Evolutionary conservation across 2,113 vertebrate genomes (phyloP).

Genomic region (Alosa alosa): DNA sequence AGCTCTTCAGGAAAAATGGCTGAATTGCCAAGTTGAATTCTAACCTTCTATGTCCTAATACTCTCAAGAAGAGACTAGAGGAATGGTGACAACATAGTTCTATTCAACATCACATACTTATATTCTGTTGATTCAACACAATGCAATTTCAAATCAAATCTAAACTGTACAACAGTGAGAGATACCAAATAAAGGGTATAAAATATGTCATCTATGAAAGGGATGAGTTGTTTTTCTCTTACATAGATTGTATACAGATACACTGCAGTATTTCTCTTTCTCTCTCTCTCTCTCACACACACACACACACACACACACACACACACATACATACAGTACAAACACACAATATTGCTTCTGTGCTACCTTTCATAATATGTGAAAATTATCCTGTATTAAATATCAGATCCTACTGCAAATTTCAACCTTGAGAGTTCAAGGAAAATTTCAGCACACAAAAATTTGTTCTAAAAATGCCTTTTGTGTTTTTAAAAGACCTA

Average conservation of each 20-base stretch:
- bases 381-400: constrained; percentile 9
- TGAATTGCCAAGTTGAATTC: not conserved
- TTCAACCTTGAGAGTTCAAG: constrained; percentile 6
- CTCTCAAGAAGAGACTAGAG: not conserved
- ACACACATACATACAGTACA: not conserved
- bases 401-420: not conserved
- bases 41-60: constrained; percentile 11
- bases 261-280: not conserved
- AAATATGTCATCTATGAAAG: constrained; percentile 7
- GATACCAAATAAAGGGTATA: not conserved
- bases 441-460: constrained; percentile 4
- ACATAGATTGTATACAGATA: constrained; percentile 1
- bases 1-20: not conserved
- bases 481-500: not conserved
- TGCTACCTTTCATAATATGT: constrained; percentile 3
- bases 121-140: constrained; percentile 20
- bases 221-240: constrained; percentile 1
- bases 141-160: not conserved
- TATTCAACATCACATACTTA: not conserved
- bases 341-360: constrained; percentile 10
- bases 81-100: not conserved
- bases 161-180: constrained; percentile 8
- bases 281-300: not conserved
- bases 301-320: constrained; percentile 11
- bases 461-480: constrained; percentile 4